These are phyloP conservation scores for Onychomys leucogaster DNA, from an alignment of 2,797 vertebrate genomes.

Conservation along the genomic window DNA sequence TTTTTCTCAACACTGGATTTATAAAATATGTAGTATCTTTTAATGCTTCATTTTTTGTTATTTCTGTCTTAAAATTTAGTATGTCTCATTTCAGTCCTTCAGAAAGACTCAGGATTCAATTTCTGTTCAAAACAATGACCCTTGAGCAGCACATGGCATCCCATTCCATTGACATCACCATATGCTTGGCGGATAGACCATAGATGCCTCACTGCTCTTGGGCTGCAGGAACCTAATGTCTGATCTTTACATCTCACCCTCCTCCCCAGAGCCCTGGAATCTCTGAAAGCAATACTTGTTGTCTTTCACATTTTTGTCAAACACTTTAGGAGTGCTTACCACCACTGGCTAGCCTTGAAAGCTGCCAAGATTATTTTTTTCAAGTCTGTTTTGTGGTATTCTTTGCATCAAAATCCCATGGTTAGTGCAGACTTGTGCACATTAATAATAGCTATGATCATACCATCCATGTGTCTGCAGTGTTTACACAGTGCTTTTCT, in stretches of 20 bases:
- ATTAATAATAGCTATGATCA: neutral
- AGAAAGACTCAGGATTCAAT: neutral
- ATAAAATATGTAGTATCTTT: neutral
- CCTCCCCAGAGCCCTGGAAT: neutral
- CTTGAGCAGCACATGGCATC: neutral
- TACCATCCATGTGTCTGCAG: neutral
- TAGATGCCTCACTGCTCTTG: neutral
- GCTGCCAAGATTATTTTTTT: neutral
- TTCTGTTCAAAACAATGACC: neutral
- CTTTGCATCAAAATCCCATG: neutral
- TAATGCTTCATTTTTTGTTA: neutral
- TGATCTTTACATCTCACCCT: neutral
- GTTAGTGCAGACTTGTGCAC: neutral
- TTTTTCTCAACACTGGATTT: neutral
- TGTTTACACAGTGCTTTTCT: neutral
- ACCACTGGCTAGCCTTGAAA: neutral
- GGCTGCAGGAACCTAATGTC: neutral
- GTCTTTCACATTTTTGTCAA: neutral
- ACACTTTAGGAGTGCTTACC: neutral
- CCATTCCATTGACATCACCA: accelerated
- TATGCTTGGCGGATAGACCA: neutral
- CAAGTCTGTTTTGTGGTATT: neutral
- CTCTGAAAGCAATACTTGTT: neutral
- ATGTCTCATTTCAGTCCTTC: neutral
- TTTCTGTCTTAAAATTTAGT: neutral